Evolutionary conservation across 2,888 invertebrate genomes (phyloP).

Genomic region (Melanargia galathea): DNA sequence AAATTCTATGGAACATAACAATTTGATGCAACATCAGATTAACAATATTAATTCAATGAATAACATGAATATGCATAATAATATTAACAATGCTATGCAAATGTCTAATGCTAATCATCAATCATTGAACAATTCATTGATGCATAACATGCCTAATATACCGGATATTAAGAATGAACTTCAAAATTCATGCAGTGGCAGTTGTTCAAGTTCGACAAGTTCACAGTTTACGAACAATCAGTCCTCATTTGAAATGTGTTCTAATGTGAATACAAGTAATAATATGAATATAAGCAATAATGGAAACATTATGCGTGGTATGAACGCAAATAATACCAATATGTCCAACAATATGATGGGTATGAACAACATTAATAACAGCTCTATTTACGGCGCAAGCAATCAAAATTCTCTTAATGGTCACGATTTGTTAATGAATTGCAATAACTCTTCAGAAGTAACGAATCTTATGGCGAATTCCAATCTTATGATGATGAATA

Average conservation of each 20-base stretch:
- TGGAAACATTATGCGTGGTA: slow-evolving; percentile 70
- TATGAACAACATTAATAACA: slow-evolving; percentile 65
- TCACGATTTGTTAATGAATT: slow-evolving; percentile 75
- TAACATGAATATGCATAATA: slow-evolving; percentile 72
- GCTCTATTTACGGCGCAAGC: slow-evolving; percentile 60
- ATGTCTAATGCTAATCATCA: slow-evolving; percentile 68
- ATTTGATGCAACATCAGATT: slow-evolving; percentile 75
- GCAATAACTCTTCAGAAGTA: slow-evolving; percentile 67
- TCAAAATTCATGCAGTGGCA: slow-evolving; percentile 72
- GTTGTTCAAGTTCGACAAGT: slow-evolving; percentile 63
- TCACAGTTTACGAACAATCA: slow-evolving; percentile 66
- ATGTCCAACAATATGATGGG: slow-evolving; percentile 68
- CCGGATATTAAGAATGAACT: slow-evolving; percentile 78
- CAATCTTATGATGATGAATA: slow-evolving; percentile 74
- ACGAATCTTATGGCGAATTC: slow-evolving; percentile 63
- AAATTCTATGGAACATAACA: slow-evolving; percentile 68
- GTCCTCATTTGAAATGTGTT: slow-evolving; percentile 69
- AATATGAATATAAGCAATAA: slow-evolving; percentile 62
- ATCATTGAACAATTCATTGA: slow-evolving; percentile 66
- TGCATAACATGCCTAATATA: slow-evolving; percentile 70
- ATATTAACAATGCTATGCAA: slow-evolving; percentile 67
- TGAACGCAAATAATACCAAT: slow-evolving; percentile 66
- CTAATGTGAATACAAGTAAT: slow-evolving; percentile 62
- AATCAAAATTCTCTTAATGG: slow-evolving; percentile 62
- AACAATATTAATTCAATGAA: slow-evolving; percentile 65